Base-by-base conservation (phyloP, 2,113 vertebrate genomes). In the Nothocercus nigrocapillus region DNA sequence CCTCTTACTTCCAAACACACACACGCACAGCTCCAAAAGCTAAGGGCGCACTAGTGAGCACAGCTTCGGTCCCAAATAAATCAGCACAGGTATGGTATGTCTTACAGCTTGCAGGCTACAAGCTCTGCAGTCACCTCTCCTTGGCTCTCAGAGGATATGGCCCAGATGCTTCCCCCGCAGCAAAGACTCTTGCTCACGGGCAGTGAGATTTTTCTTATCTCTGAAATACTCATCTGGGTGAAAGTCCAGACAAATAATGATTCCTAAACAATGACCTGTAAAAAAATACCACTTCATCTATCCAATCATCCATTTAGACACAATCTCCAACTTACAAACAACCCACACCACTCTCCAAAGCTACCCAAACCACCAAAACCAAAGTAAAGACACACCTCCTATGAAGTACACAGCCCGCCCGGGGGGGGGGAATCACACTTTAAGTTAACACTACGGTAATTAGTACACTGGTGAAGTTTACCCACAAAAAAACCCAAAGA, bases 11-110 rank as follows among this genome's bases (percentile, higher is more conserved):
- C 83, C 24, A 6, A 6, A 9, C 30, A 80, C 40, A 61, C 0
- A 1, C 10, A 17, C 2, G 4, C 16, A 9, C 45, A 62, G 27
- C 58, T 81, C 66, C 54, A 59, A 73, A 72, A 47, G 17, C 47
- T 22, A 19, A 16, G 12, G 36, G 61, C 63, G 40, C 8, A 2
- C 13, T 1, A 62, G 40, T 0, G 0, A 92, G 15, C 3, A 1
- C 9, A 27, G 20, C 30, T 59, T 45, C 3, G 1, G 34, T 74
- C 66, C 16, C 66, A 51, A 34, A 51, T 5, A 69, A 76, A 68
- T 36, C 27, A 2, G 14, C 61, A 9, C 7, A 28, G 82, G 45
- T 24, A 7, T 9, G n/a, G 45, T 28, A 7, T 11, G n/a, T 21
- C 24, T 7, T 28, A 19, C 9, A 27, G 40, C 36, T 11, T 11